Evolutionary conservation across 2,113 vertebrate genomes (phyloP).

Genomic region (Misgurnus anguillicaudatus): DNA sequence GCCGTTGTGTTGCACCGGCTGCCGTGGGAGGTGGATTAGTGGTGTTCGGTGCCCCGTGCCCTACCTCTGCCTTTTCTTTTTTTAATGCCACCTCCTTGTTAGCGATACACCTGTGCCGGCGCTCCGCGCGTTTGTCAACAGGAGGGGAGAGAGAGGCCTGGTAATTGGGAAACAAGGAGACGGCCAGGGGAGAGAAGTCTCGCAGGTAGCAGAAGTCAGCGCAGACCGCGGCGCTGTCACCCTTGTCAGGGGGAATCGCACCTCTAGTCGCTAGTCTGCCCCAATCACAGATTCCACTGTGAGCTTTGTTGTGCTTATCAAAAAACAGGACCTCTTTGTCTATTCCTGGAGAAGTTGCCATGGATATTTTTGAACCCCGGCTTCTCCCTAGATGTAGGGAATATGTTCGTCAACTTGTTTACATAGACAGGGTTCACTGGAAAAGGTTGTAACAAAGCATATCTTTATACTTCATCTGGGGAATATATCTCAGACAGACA

Average conservation of each 20-base stretch:
- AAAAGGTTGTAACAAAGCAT: slow-evolving; percentile 27
- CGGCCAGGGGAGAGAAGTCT: slow-evolving; percentile 49
- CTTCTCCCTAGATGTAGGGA: slow-evolving; percentile 36
- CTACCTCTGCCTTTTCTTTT: slow-evolving; percentile 53
- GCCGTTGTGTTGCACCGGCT: slow-evolving; percentile 21
- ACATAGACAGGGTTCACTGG: slow-evolving; percentile 33
- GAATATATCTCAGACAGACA: slow-evolving; percentile 15
- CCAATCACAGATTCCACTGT: slow-evolving; percentile 48
- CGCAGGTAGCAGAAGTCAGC: slow-evolving; percentile 47
- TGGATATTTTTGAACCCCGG: slow-evolving; percentile 39
- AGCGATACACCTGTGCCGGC: slow-evolving; percentile 62
- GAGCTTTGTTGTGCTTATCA: slow-evolving; percentile 49
- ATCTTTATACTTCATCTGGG: slow-evolving; percentile 34
- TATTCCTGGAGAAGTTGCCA: slow-evolving; percentile 46
- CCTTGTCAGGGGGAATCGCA: slow-evolving; percentile 55
- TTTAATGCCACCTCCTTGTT: slow-evolving; percentile 70
- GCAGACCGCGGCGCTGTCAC: slow-evolving; percentile 49
- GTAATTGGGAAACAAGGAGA: slow-evolving; percentile 73
- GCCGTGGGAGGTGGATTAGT: slow-evolving; percentile 37
- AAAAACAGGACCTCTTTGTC: slow-evolving; percentile 48
- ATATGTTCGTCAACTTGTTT: slow-evolving; percentile 36
- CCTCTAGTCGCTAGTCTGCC: slow-evolving; percentile 49
- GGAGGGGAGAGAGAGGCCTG: slow-evolving; percentile 60
- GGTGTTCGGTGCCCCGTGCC: slow-evolving; percentile 59
- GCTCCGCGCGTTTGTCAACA: slow-evolving; percentile 65